These are phyloP conservation scores for Ctenosaura bakeri DNA, from an alignment of 2,797 vertebrate genomes.

Conservation along the genomic window DNA sequence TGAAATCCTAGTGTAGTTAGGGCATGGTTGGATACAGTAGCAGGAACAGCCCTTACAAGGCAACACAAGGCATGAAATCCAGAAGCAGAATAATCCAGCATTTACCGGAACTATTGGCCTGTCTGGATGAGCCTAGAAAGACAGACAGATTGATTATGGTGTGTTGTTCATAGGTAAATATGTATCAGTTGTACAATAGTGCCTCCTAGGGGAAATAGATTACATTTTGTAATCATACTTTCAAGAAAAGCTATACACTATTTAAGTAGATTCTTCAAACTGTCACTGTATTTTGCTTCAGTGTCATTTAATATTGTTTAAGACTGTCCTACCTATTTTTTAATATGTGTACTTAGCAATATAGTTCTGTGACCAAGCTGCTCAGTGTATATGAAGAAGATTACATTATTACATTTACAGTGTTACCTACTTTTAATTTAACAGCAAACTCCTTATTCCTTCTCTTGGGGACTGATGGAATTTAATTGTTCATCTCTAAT, in stretches of 20 bases:
- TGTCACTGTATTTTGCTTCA: constrained; percentile 37
- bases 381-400: not conserved
- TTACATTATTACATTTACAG: constrained; percentile 6
- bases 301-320: not conserved
- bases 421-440: constrained; percentile 61
- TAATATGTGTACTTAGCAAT: constrained; percentile 20
- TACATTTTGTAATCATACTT: not conserved
- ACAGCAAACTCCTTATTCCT: constrained; percentile 59
- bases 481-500: constrained; percentile 63
- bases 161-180: not conserved
- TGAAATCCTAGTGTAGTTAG: too few species aligned
- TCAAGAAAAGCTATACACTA: not conserved
- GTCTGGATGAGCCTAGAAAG: too few species aligned
- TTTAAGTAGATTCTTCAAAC: not conserved
- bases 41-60: too few species aligned
- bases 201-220: constrained; percentile 60
- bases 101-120: too few species aligned
- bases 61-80: too few species aligned
- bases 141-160: constrained; percentile 6
- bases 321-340: not conserved
- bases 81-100: too few species aligned
- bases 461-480: constrained; percentile 62
- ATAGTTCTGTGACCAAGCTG: not conserved
- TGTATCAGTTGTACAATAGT: constrained; percentile 49
- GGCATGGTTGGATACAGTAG: too few species aligned